Conservation (phyloP, 2,797 vertebrate genomes). For the Lithobates sylvaticus region DNA sequence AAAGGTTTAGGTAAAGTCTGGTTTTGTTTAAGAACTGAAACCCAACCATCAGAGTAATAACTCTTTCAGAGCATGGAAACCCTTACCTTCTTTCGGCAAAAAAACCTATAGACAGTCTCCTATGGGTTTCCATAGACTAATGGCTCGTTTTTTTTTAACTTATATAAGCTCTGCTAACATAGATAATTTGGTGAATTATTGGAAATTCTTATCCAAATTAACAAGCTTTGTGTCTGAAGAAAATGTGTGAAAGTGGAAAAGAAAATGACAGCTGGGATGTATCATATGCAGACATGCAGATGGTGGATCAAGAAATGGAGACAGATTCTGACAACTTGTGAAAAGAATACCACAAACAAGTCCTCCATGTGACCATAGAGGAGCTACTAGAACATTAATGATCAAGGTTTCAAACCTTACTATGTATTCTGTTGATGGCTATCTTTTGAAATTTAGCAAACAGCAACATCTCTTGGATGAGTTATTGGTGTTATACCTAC, state of each 20-base stretch:
- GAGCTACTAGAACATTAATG: conserved; percentile 8
- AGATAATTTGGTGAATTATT: conserved; percentile 6
- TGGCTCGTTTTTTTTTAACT: not conserved
- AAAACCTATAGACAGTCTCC: too few relatives aligned
- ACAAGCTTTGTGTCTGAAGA: conserved; percentile 27
- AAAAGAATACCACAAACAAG: conserved; percentile 9
- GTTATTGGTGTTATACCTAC: not conserved
- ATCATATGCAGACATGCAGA: conserved; percentile 12
- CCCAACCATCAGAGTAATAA: too few relatives aligned
- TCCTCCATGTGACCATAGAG: conserved; percentile 18
- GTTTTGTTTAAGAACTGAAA: too few relatives aligned
- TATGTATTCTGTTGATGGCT: not conserved
- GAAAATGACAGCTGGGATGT: conserved; percentile 5
- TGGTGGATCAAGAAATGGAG: conserved; percentile 2
- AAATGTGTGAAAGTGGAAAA: conserved; percentile 33
- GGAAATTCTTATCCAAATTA: conserved; percentile 16
- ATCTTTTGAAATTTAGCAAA: not conserved
- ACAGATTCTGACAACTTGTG: conserved; percentile 1
- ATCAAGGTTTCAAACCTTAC: not conserved
- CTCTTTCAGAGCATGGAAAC: too few relatives aligned
- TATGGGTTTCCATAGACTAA: not conserved
- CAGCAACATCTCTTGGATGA: not conserved
- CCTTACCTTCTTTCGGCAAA: too few relatives aligned
- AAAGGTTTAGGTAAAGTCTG: too few relatives aligned
- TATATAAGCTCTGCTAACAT: conserved; percentile 21